Evolutionary conservation across 2,797 vertebrate species (phyloP).

Genomic region (Danio tinwini): DNA sequence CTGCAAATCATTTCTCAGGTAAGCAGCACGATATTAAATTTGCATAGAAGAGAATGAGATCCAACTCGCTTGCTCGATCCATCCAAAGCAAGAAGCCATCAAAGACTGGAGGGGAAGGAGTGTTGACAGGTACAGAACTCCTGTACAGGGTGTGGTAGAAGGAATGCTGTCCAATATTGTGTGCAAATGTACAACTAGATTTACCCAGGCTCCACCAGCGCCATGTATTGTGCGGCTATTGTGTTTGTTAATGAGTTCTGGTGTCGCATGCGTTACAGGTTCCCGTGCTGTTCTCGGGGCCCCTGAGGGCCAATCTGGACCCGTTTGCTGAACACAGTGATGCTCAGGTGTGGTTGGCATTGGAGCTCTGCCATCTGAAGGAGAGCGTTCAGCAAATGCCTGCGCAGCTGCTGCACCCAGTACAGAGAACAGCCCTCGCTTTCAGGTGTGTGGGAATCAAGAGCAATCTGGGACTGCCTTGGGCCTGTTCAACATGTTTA

Average conservation of each 20-base stretch:
- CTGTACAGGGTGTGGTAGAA: constrained; percentile 52
- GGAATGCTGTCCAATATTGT: constrained; percentile 44
- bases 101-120: constrained; percentile 55
- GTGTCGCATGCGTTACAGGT: constrained; percentile 55
- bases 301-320: constrained; percentile 72
- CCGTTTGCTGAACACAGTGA: constrained; percentile 68
- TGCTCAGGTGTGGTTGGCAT: constrained; percentile 68
- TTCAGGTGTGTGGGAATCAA: constrained; percentile 66
- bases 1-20: constrained; percentile 76
- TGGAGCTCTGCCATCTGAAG: constrained; percentile 73
- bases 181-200: neutral
- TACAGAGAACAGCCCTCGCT: constrained; percentile 72
- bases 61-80: constrained; percentile 1
- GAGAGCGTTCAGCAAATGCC: constrained; percentile 69
- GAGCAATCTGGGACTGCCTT: neutral
- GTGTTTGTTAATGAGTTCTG: constrained; percentile 28
- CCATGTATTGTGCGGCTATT: constrained; percentile 13
- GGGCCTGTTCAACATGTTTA: neutral
- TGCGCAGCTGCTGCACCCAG: constrained; percentile 70
- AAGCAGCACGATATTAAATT: constrained; percentile 19
- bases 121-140: constrained; percentile 54
- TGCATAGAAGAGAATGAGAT: constrained; percentile 14
- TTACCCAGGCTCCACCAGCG: neutral
- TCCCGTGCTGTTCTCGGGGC: constrained; percentile 73
- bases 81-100: constrained; percentile 9